These are phyloP conservation scores for Tychaedon coryphoeus DNA, from an alignment of 2,113 vertebrate genomes.

Conservation along the genomic window DNA sequence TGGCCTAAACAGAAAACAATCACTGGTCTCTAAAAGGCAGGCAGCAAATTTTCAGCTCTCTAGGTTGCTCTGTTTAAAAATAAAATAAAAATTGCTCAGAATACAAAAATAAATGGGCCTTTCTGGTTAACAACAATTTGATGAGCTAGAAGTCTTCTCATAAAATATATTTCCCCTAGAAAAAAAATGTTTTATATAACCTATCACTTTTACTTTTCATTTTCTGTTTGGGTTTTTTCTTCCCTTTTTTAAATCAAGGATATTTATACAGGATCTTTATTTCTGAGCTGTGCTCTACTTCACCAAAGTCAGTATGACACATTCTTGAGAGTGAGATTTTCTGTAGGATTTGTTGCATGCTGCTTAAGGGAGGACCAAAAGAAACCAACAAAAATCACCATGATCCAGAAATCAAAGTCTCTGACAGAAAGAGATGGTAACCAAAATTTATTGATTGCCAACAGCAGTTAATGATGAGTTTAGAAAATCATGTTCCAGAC, in stretches of 20 bases:
- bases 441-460: not conserved
- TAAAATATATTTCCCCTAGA: conserved; percentile 8
- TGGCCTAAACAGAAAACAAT: conserved; percentile 7
- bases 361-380: not conserved
- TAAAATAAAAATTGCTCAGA: not conserved
- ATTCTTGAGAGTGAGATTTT: not conserved
- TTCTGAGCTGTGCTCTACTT: not conserved
- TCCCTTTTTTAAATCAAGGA: not conserved
- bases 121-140: conserved; percentile 1
- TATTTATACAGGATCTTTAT: conserved; percentile 4
- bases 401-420: not conserved
- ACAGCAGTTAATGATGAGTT: not conserved
- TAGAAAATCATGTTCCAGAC: not conserved
- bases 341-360: not conserved
- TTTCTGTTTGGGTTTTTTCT: not conserved
- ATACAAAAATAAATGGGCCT: conserved; percentile 49
- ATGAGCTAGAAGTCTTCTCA: conserved; percentile 9
- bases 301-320: not conserved
- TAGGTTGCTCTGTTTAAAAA: conserved; percentile 26
- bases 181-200: not conserved
- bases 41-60: not conserved
- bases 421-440: not conserved
- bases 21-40: conserved; percentile 1
- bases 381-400: not conserved
- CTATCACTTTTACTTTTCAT: not conserved